phyloP scores from a whole-genome alignment of 64 coral and sea anemone species.

The Actinia equina region DNA sequence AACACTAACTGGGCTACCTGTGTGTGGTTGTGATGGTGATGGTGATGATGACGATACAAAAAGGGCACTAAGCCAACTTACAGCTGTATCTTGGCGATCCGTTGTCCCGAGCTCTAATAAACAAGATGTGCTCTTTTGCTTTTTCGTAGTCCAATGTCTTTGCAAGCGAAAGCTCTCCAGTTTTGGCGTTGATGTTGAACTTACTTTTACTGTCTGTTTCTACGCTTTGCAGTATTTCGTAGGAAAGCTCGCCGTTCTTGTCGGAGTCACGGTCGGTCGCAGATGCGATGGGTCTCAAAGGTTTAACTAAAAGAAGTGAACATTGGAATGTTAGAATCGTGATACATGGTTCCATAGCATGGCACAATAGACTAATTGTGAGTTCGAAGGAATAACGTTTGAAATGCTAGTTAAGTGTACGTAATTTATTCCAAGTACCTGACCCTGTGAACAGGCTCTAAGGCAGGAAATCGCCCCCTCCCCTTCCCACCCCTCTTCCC shows the following conservation, averaged over 20 bases:
- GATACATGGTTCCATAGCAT: no score
- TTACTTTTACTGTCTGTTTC: slow-evolving; percentile 20
- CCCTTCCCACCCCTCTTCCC: no score
- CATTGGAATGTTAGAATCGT: neutral
- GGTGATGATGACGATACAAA: neutral
- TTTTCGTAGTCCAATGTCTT: slow-evolving; percentile 52
- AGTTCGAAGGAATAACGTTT: no score
- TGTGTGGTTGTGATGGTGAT: neutral
- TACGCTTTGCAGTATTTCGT: slow-evolving; percentile 42
- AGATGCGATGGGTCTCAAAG: slow-evolving; percentile 9
- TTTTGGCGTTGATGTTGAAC: slow-evolving; percentile 43
- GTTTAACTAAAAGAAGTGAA: neutral
- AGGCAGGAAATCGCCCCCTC: no score
- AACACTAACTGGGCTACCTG: no score
- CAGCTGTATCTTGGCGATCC: slow-evolving; percentile 36
- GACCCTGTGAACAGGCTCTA: no score
- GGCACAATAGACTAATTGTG: no score
- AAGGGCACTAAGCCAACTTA: no score
- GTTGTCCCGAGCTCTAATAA: slow-evolving; percentile 38
- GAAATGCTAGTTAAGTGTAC: no score
- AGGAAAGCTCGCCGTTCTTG: slow-evolving; percentile 31
- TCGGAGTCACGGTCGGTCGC: slow-evolving; percentile 51
- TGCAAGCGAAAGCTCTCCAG: slow-evolving; percentile 31
- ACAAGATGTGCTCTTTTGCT: slow-evolving; percentile 41
- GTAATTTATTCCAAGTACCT: no score